Base-by-base conservation (phyloP, 2,888 invertebrate species). In the Pilophorus perplexus region DNA sequence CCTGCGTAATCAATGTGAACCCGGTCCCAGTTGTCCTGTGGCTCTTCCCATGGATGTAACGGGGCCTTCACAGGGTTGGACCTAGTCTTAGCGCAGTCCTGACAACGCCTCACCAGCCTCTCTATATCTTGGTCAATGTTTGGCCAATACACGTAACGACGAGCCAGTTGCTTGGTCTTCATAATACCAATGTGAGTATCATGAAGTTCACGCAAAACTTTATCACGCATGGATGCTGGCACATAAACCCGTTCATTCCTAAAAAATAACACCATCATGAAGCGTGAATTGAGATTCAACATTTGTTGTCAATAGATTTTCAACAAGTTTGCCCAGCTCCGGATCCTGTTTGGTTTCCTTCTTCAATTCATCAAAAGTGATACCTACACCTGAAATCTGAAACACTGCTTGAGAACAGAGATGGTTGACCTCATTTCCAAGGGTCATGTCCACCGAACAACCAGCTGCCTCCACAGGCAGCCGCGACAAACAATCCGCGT, bases 111-210 rank as follows among this genome's bases (percentile, higher is more conserved):
- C 10, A 72, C 71, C 10, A 73, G 38, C 12, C 44, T 12, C 64
- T 74, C 73, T 40, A 73, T 72, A 55, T 73, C 72, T 33, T 57
- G 52, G 60, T 74, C 73, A 6, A 73, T 69, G 27, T 70, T 68
- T 23, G 69, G 71, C 74, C 73, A 74, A 68, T 71, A 73, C 14
- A 74, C 71, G 62, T 73, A 73, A 1, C 71, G 69, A 12, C 74
- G 57, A 25, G 73, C 74, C 8, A 74, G 44, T 22, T 68, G 55
- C 55, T 74, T 74, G 72, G 74, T 74, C 37, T 72, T 72, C 4
- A 71, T 70, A 6, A 74, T 71, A 0, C 74, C 74, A 12, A 72
- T 50, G n/a, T 57, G 57, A 3, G 57, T 57, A 16, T 14, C n/a
- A 14, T 57, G 57, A 8, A 57, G 42, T 23, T 74, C 74, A 18